Evolutionary conservation across 1,140 invertebrate genomes (phyloP), one percentile per base, ranked within the genome.

Genomic region (Drosophila athabasca): DNA sequence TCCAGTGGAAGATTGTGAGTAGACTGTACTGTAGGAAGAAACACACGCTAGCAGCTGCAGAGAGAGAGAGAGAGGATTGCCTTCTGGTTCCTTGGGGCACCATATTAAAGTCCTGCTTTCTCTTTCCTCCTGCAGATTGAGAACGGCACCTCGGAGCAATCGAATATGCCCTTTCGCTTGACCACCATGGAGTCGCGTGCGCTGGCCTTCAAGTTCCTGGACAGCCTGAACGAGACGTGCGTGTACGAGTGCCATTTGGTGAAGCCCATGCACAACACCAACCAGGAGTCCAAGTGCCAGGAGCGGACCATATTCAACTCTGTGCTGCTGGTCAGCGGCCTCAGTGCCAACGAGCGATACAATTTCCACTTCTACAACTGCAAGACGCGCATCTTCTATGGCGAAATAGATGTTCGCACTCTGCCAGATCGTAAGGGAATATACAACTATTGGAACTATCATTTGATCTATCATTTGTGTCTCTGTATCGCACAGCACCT

Each of bases 1-100:
- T 92, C n/a, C 85, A 91, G 58, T 92, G 91, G 91, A 92, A 92
- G 79, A 89, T 71, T 79, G 90, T 92, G 82, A 90, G 82, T 89
- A 81, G 68, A 88, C 83, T 88, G 79, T 88, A 83, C 83, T 88
- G 83, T 88, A 70, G 82, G 62, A 60, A 53, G 46, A 62, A 60
- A 35, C 55, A 45, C 59, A 45, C 49, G 24, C 24, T 26, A 17
- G 22, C 7, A 74, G 19, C 6, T 48, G 8, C 22, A 17, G 6
- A 13, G 31, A n/a, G 24, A 24, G 17, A 19, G 17, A 24, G 3
- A 6, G 6, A 24, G 8, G 19, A 58, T 4, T 11, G 0, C 0
- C 6, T 1, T 5, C 13, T 19, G 17, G 17, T 0, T 2, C 3
- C 29, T 13, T 0, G 4, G 6, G 4, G 3, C 0, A 6, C 13